phyloP scores from a whole-genome alignment of 2,888 invertebrate genomes.

The Nomada goodeniana region DNA sequence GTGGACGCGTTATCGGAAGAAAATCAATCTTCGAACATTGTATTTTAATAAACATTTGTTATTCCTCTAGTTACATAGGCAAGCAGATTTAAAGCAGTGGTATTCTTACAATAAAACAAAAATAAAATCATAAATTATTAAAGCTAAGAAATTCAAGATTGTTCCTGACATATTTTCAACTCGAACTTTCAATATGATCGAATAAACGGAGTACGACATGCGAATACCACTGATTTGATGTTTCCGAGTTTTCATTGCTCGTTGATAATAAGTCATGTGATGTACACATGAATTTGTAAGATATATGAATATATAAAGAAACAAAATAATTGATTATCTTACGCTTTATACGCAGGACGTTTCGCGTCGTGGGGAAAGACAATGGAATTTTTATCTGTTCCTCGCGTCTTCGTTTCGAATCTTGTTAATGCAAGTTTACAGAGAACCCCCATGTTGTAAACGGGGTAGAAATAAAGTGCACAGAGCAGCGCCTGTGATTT shows the following conservation, averaged over 20 bases:
- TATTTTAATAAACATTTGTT: slow-evolving; percentile 44
- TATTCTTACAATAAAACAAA: not conserved
- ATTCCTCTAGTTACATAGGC: slow-evolving; percentile 13
- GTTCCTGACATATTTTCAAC: not conserved
- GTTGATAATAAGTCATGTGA: slow-evolving; percentile 33
- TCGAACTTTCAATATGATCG: not conserved
- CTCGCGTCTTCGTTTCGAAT: slow-evolving; percentile 29
- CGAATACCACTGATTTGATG: slow-evolving; percentile 37
- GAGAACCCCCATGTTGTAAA: not conserved
- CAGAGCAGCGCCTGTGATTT: slow-evolving; percentile 55
- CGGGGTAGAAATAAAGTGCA: slow-evolving; percentile 17
- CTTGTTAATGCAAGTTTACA: slow-evolving; percentile 31
- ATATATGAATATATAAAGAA: slow-evolving; percentile 23
- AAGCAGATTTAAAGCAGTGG: slow-evolving; percentile 20
- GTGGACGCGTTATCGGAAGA: slow-evolving; percentile 29
- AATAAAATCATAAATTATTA: not conserved
- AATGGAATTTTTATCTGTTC: slow-evolving; percentile 43
- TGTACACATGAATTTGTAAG: slow-evolving; percentile 40
- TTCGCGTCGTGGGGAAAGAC: slow-evolving; percentile 34
- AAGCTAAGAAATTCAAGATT: not conserved
- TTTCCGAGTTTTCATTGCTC: slow-evolving; percentile 36
- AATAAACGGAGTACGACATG: not conserved
- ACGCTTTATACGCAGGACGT: slow-evolving; percentile 48
- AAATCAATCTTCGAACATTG: slow-evolving; percentile 26
- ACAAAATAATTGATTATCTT: slow-evolving; percentile 24